These are phyloP conservation scores for Cosmorhoe ocellata DNA, from an alignment of 2,888 invertebrate species.

Conservation along the genomic window DNA sequence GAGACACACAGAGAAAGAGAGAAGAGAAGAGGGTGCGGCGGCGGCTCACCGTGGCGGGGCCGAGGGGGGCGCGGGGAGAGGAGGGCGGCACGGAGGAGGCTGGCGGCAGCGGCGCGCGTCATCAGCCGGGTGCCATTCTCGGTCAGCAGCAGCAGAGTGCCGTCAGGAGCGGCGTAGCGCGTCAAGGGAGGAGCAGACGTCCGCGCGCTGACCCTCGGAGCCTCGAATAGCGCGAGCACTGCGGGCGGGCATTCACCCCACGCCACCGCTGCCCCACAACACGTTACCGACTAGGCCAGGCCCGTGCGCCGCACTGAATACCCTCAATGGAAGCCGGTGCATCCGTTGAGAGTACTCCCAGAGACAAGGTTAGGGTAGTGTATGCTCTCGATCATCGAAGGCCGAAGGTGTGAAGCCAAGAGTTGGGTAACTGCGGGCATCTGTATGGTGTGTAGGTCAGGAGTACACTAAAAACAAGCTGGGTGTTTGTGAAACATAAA, in stretches of 20 bases:
- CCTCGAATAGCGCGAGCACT: constrained; percentile 81
- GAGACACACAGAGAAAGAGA: constrained; percentile 73
- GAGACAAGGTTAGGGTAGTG: constrained; percentile 66
- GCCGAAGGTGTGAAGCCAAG: constrained; percentile 80
- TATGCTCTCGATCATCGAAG: constrained; percentile 71
- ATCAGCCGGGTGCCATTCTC: constrained; percentile 84
- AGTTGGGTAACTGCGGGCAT: constrained; percentile 82
- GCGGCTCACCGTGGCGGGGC: constrained; percentile 80
- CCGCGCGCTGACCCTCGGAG: constrained; percentile 60
- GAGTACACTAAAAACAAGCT: constrained; percentile 82
- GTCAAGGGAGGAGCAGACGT: constrained; percentile 79
- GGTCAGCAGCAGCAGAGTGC: constrained; percentile 84
- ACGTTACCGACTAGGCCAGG: constrained; percentile 70
- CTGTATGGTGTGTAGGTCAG: constrained; percentile 81
- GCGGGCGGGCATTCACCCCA: constrained; percentile 78
- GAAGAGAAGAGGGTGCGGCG: constrained; percentile 72
- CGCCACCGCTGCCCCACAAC: constrained; percentile 78
- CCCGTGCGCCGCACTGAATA: constrained; percentile 69
- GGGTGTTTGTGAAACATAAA: constrained; percentile 80
- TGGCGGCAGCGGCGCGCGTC: constrained; percentile 79
- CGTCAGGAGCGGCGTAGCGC: constrained; percentile 83
- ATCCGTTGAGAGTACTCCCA: constrained; percentile 69
- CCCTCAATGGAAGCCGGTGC: constrained; percentile 58
- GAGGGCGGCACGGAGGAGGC: constrained; percentile 79
- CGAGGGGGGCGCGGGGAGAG: constrained; percentile 80